Evolutionary conservation across 2,888 invertebrate species (phyloP), one percentile per base, ranked within the genome.

Genomic region (Drosophila mercatorum): DNA sequence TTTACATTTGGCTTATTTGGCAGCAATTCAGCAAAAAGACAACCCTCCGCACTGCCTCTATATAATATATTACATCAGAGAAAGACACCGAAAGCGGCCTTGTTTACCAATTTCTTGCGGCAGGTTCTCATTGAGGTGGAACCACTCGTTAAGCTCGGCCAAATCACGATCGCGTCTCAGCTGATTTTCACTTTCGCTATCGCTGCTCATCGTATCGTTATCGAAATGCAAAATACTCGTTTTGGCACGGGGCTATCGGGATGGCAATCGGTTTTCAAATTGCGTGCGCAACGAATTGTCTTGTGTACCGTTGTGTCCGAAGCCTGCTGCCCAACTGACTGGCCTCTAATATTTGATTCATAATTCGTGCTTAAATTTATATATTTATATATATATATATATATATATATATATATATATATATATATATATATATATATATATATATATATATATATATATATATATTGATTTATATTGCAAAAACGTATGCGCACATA

Each of bases 101-200:
- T 62, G 26, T 73, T 80, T 84, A 90, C 91, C 91, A 72, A 91
- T 92, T 77, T 89, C 80, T 61, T 85, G 79, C 7, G 91, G 91
- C 36, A 91, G 63, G 59, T 83, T 89, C 46, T 89, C 82, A 72
- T 90, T 88, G 41, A 70, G 68, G 17, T 64, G 61, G 68, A 91
- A 92, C 91, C 91, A 91, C 43, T 78, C 81, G 38, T 70, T 59
- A 53, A 91, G 82, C 53, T 87, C 78, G 68, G 67, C 65, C 53
- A 83, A 72, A 79, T 92, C 84, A 36, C 84, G 70, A 78, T 92
- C 87, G 36, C 86, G 68, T 58, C 57, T 71, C 60, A 78, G 75
- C 74, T 89, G 84, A 55, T 75, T 76, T 58, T 78, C 76, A 62
- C 61, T 66, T 40, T 78, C 74, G 52, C 57, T 59, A 61, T 59